Evolutionary conservation across 2,797 vertebrate genomes (phyloP).

Genomic region (Muscicapa comitata): DNA sequence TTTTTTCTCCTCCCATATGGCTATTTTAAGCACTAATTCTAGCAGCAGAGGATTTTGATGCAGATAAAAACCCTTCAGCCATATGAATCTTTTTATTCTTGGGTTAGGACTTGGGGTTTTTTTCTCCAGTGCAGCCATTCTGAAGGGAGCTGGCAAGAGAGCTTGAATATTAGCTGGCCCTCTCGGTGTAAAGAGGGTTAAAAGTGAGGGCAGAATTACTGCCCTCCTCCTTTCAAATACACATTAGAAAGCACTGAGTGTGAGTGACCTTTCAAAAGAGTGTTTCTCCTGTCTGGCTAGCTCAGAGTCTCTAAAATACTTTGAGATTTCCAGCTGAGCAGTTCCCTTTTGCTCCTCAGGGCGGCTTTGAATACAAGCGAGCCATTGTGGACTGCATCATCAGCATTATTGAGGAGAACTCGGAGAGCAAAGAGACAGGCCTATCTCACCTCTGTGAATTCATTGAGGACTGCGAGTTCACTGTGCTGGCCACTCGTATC

Average conservation of each 20-base stretch:
- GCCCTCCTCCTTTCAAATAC: neutral
- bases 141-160: neutral
- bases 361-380: constrained; percentile 82
- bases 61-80: neutral
- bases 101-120: neutral
- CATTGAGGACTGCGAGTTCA: constrained; percentile 83
- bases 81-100: neutral
- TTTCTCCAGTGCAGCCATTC: neutral
- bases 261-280: neutral
- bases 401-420: constrained; percentile 82
- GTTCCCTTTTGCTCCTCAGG: constrained; percentile 58
- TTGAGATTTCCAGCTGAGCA: neutral
- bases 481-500: constrained; percentile 81
- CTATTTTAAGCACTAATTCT: constrained; percentile 2
- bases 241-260: neutral
- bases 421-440: constrained; percentile 81
- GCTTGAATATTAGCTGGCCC: neutral
- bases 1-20: neutral
- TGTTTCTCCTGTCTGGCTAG: neutral
- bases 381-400: constrained; percentile 84
- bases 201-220: neutral
- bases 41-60: constrained; percentile 15
- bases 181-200: neutral
- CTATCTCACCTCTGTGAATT: constrained; percentile 82
- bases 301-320: neutral